Evolutionary conservation across 2,113 vertebrate genomes (phyloP).

Genomic region (Rhinogobius similis): DNA sequence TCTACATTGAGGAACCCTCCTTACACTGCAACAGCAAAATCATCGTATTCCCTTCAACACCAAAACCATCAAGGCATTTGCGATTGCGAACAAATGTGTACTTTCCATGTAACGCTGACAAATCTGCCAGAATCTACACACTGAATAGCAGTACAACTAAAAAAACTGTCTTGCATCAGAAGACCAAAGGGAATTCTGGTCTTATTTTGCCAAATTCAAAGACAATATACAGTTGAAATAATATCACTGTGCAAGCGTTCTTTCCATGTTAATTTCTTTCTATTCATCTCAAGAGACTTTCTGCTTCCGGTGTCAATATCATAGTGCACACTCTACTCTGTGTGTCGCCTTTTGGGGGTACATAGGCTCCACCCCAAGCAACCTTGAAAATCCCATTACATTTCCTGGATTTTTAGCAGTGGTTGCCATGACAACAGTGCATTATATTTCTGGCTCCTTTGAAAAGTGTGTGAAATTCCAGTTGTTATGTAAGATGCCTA

Average conservation of each 20-base stretch:
- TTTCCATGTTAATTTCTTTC: not conserved
- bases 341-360: conserved; percentile 17
- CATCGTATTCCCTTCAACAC: too few relatives aligned
- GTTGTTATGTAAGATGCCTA: conserved; percentile 72
- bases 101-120: too few relatives aligned
- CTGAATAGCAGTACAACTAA: too few relatives aligned
- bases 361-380: conserved; percentile 62
- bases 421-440: conserved; percentile 78
- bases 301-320: conserved; percentile 13
- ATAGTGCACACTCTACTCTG: conserved; percentile 19
- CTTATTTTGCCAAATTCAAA: not conserved
- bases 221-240: not conserved
- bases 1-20: too few relatives aligned
- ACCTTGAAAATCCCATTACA: conserved; percentile 72
- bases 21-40: too few relatives aligned
- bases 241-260: not conserved
- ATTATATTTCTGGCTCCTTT: conserved; percentile 77
- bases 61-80: too few relatives aligned
- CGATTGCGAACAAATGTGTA: too few relatives aligned
- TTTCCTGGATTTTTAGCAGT: conserved; percentile 63
- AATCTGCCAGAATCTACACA: too few relatives aligned
- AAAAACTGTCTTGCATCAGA: too few relatives aligned
- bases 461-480: conserved; percentile 64
- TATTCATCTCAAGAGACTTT: not conserved
- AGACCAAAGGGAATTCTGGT: not conserved